phyloP scores from a whole-genome alignment of 2,888 invertebrate genomes.

The Noctua janthina region DNA sequence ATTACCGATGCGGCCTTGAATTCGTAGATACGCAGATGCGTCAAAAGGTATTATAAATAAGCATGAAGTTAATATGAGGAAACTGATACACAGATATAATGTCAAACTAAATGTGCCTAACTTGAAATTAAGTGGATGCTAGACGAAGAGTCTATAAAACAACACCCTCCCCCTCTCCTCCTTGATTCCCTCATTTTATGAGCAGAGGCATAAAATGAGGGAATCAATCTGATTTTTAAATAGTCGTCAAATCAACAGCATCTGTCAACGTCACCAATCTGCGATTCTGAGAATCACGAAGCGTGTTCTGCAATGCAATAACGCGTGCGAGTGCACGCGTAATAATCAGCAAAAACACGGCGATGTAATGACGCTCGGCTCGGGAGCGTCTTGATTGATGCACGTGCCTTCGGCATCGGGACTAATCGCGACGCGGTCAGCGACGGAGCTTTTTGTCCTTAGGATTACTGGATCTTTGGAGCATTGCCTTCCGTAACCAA shows the following conservation, averaged over 20 bases:
- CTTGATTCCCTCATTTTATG: no score
- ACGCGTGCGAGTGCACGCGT: constrained; percentile 52
- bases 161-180: no score
- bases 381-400: constrained; percentile 61
- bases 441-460: constrained; percentile 34
- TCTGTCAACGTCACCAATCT: constrained; percentile 39
- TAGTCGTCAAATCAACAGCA: constrained; percentile 23
- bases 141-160: background rate
- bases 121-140: background rate
- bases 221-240: constrained; percentile 10
- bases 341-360: constrained; percentile 59
- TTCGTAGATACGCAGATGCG: constrained; percentile 23
- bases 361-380: constrained; percentile 51
- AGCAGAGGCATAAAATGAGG: background rate
- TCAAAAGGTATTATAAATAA: constrained; percentile 21
- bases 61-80: background rate
- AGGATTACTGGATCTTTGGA: constrained; percentile 23
- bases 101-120: background rate
- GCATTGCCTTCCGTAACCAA: constrained; percentile 33
- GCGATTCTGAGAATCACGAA: constrained; percentile 44
- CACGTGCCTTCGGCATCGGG: constrained; percentile 12
- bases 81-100: background rate
- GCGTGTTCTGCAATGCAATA: constrained; percentile 42
- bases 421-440: background rate
- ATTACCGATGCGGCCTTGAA: constrained; percentile 41